A percentile compares a stretch with the other conserved stretches of the same genome.
Evolutionary conservation across 1,140 invertebrate species (phyloP).

Genomic region (Diprion similis): DNA sequence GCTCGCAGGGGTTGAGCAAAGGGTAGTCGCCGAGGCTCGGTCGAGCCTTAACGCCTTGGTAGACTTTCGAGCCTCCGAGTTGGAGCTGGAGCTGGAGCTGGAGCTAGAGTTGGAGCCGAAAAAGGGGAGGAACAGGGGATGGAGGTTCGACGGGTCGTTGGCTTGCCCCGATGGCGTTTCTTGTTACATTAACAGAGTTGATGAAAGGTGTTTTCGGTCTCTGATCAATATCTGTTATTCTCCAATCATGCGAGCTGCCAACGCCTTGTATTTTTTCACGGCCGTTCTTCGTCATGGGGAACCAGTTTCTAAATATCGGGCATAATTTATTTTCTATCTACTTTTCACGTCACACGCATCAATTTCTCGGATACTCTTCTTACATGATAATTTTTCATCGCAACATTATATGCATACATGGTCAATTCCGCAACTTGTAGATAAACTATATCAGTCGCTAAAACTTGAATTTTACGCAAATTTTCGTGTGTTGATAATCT

Average conservation of each 20-base stretch:
- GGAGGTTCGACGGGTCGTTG: neutral
- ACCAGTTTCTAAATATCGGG: neutral
- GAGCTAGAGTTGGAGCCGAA: neutral
- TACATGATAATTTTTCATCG: too few relatives aligned
- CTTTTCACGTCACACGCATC: too few relatives aligned
- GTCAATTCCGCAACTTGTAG: too few relatives aligned
- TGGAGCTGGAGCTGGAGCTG: neutral
- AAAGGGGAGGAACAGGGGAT: too few relatives aligned
- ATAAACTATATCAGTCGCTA: too few relatives aligned
- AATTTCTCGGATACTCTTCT: too few relatives aligned
- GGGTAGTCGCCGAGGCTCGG: neutral
- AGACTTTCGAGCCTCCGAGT: neutral
- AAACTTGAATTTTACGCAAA: too few relatives aligned
- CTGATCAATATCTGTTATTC: constrained; percentile 2
- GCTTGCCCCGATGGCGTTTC: constrained; percentile 1
- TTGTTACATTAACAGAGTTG: neutral
- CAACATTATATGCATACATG: too few relatives aligned
- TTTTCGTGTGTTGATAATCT: too few relatives aligned
- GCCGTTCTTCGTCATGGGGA: neutral
- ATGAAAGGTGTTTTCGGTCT: neutral
- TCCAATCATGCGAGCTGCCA: neutral
- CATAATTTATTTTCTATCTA: too few relatives aligned
- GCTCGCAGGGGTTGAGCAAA: neutral
- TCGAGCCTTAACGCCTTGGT: neutral
- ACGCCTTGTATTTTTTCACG: neutral